Conservation (phyloP, 1,140 invertebrate species). For the Diuraphis noxia region DNA sequence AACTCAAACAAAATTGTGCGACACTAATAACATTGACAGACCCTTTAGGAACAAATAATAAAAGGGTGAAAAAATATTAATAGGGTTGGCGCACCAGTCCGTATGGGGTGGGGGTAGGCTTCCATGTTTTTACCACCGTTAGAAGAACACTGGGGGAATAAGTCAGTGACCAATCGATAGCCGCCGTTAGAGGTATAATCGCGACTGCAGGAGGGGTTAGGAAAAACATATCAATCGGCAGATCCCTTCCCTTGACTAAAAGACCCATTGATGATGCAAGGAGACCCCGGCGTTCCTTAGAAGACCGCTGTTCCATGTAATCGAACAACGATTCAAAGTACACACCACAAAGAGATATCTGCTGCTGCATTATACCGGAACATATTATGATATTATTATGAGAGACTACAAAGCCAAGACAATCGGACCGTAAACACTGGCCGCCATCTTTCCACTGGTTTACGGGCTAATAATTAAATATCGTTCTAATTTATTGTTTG, state of each 20-base stretch:
- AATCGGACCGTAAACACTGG: constrained; percentile 39
- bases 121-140: constrained; percentile 39
- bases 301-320: constrained; percentile 54
- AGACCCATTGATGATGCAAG: constrained; percentile 45
- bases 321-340: constrained; percentile 53
- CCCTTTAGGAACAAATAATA: constrained; percentile 9
- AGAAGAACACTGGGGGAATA: constrained; percentile 13
- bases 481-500: background rate
- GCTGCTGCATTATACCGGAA: constrained; percentile 30
- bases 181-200: constrained; percentile 1
- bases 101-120: background rate
- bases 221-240: constrained; percentile 52
- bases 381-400: constrained; percentile 52
- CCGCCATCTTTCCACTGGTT: constrained; percentile 41
- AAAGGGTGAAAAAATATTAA: background rate
- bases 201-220: background rate
- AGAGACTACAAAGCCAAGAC: constrained; percentile 51
- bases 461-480: constrained; percentile 46
- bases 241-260: constrained; percentile 36
- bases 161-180: constrained; percentile 53
- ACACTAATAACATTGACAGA: background rate
- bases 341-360: constrained; percentile 49
- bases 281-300: constrained; percentile 31
- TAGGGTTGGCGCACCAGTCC: background rate
- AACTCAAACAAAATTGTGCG: constrained; percentile 28